phyloP scores from a whole-genome alignment of 1,140 invertebrate genomes.

The Eurosta solidaginis region DNA sequence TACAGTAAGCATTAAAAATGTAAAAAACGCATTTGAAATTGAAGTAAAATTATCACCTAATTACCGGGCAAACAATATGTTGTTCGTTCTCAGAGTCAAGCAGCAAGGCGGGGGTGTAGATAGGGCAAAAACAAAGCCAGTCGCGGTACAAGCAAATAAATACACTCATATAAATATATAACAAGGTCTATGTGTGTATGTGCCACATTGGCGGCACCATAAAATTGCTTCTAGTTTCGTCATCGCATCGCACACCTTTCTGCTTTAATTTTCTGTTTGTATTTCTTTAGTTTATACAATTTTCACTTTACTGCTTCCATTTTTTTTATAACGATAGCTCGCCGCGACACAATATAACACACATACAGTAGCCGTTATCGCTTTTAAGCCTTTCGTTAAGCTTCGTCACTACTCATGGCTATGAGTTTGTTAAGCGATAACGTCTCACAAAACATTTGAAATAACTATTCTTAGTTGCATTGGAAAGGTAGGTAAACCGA shows the following conservation, averaged over 20 bases:
- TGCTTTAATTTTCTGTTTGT: constrained; percentile 1
- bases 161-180: not conserved
- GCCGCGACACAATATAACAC: not conserved
- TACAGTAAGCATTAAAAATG: constrained; percentile 14
- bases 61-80: constrained; percentile 30
- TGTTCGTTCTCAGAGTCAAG: not conserved
- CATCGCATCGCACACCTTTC: not conserved
- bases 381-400: constrained; percentile 32
- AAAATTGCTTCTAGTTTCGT: not conserved
- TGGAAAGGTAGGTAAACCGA: not conserved
- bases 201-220: not conserved
- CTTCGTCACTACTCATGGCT: constrained; percentile 27
- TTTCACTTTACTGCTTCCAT: not conserved
- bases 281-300: not conserved
- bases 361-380: constrained; percentile 12
- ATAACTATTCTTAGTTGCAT: constrained; percentile 21
- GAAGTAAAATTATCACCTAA: constrained; percentile 34
- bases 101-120: not conserved
- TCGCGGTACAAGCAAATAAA: not conserved
- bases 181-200: not conserved
- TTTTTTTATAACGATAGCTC: not conserved
- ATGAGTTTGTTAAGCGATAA: not conserved
- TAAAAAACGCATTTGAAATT: constrained; percentile 25
- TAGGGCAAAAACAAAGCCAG: not conserved
- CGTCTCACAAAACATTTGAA: constrained; percentile 1